Conservation (phyloP, 2,113 vertebrate genomes). For the Podiceps cristatus region DNA sequence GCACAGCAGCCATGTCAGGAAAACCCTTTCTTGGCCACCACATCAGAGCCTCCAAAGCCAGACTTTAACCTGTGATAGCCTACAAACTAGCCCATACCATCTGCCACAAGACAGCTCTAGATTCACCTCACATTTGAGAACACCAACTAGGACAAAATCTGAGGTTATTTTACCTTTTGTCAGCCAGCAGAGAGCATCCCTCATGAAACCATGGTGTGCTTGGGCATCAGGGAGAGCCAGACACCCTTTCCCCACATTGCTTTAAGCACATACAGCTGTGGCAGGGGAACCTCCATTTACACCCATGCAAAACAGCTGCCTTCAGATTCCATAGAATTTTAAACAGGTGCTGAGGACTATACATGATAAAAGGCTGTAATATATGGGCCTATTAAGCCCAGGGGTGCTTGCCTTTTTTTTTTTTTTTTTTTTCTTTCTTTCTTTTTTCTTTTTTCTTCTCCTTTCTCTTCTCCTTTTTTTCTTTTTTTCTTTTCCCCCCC, state of each 20-base stretch:
- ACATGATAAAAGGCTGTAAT: background rate
- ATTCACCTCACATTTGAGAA: fast-evolving
- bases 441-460: background rate
- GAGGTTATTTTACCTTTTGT: background rate
- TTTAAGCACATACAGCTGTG: background rate
- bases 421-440: background rate
- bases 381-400: background rate
- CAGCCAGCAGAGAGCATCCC: background rate
- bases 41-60: background rate
- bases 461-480: background rate
- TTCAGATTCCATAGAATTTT: background rate
- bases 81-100: background rate
- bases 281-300: background rate
- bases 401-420: background rate
- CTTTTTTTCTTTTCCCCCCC: background rate
- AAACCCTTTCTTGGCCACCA: fast-evolving
- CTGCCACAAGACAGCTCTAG: fast-evolving
- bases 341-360: background rate
- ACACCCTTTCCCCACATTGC: fast-evolving
- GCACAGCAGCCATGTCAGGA: fast-evolving
- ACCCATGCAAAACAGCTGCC: background rate
- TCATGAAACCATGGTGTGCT: fast-evolving
- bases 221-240: fast-evolving
- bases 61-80: fast-evolving
- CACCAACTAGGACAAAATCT: fast-evolving